Evolutionary conservation across 1,140 invertebrate species (phyloP), one percentile per base, ranked within the genome.

Genomic region (Trichomalopsis sarcophagae): DNA sequence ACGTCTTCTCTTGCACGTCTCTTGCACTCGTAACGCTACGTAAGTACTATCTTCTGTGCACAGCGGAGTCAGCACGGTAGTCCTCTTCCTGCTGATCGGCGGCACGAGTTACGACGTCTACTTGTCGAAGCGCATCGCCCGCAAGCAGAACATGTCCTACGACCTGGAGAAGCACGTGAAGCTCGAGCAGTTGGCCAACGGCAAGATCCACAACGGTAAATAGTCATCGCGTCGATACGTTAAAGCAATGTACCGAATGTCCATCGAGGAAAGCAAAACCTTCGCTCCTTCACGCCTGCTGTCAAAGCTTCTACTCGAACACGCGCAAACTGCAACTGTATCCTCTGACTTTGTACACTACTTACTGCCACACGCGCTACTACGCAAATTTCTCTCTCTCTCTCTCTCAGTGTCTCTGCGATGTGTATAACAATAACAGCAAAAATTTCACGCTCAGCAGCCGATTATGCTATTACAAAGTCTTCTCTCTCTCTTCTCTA

Each of bases 11-110:
- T 36, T 6, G 2, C 23, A 13, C 44, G 0, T 36, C 44, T 80
- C 27, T 40, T 33, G 30, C 23, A 36, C 5, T 36, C 2, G 13
- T 17, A 17, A 55, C 13, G 7, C 14, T 62, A 62, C 21, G 13
- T 55, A 27, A 27, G 5, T 14, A 27, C 27, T 55, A 17, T 4
- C 33, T 36, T 36, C 33, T 5, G 5, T 36, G 2, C 33, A 21
- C 55, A 97, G 96, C 69, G 94, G 94, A 2, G 94, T 95, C 2
- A 95, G 94, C 30, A 89, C 90, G 21, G 85, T 94, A 13, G 94
- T 96, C 1, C 87, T 91, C 2, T 86, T 94, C 2, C 87, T 96
- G 66, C 94, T 97, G 85, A 91, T 95, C 6, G 88, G 93, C 9
- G 96, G 96, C 7, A 92, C 93, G 5, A 85, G 84, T 10, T 93